Evolutionary conservation across 2,888 invertebrate genomes (phyloP), one percentile per base, ranked within the genome.

Genomic region (Stictocephala bisonia): DNA sequence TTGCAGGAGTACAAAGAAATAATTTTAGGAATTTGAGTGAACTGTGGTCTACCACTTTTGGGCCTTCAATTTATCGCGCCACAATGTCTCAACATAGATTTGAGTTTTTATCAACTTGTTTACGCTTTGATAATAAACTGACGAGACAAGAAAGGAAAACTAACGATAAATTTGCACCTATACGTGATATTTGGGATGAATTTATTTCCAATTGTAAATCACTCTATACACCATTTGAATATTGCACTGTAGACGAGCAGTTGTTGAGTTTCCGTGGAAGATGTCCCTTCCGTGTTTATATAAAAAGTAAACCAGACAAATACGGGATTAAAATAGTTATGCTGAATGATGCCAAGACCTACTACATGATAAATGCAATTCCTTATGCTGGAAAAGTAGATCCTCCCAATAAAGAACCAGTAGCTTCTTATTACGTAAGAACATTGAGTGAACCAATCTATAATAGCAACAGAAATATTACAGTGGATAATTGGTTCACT

Each of bases 401-500:
- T 1, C 13, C 68, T 22, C 27, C 29, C 13, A 60, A 73, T 29
- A 27, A 35, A 31, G 60, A 74, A 15, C 74, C 64, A 40, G 44
- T 70, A 11, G 73, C 50, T n/a, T n/a, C n/a, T n/a, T n/a, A n/a
- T 22, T 78, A 77, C 69, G 75, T 78, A 2, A 35, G 75, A 53
- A 77, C 56, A 41, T 44, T 77, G 29, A 35, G 27, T 22, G 24
- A 69, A 31, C 51, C 66, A 3, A 75, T 77, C 11, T 44, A 71
- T 40, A 51, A 71, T 18, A 74, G 76, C 3, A 69, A 71, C 13
- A 48, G 76, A 35, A 78, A 79, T 72, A 29, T 79, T 7, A 79
- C 79, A 4, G 48, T 53, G 6, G 77, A 78, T 41, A 77, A 72
- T 51, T 76, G 72, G 71, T 78, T 71, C 35, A 74, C 74, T 26